A percentile compares a stretch with the other conserved stretches of the same genome.
These are phyloP conservation scores for Nematopogon swammerdamellus DNA, from an alignment of 2,888 invertebrate genomes.

Conservation along the genomic window DNA sequence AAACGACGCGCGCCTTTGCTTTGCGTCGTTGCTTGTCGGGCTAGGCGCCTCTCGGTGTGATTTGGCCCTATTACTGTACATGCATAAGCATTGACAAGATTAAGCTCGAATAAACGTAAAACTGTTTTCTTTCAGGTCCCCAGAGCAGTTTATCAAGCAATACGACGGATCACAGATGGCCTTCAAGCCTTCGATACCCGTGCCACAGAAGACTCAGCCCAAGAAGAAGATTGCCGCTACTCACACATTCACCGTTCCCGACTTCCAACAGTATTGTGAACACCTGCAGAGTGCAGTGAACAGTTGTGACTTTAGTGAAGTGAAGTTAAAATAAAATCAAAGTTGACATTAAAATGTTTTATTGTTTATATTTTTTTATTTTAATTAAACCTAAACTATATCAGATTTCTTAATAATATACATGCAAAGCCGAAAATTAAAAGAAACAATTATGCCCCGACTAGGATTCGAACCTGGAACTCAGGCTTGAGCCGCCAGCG, in stretches of 20 bases:
- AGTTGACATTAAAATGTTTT: background rate
- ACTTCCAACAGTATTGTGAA: slow-evolving; percentile 41
- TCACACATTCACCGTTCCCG: slow-evolving; percentile 37
- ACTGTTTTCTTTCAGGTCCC: slow-evolving; percentile 43
- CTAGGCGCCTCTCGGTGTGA: too few species aligned
- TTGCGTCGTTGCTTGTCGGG: too few species aligned
- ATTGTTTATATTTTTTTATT: background rate
- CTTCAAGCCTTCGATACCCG: slow-evolving; percentile 71
- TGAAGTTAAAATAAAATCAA: slow-evolving; percentile 1
- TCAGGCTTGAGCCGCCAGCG: too few species aligned
- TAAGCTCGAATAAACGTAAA: too few species aligned
- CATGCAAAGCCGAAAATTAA: too few species aligned
- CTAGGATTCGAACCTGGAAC: too few species aligned
- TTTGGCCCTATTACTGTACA: too few species aligned
- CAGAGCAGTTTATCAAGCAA: slow-evolving; percentile 59
- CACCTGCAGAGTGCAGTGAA: slow-evolving; percentile 23
- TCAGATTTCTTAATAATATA: too few species aligned
- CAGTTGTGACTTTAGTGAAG: slow-evolving; percentile 8
- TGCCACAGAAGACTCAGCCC: slow-evolving; percentile 45
- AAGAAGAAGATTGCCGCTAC: slow-evolving; percentile 21
- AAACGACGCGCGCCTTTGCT: too few species aligned
- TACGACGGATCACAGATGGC: slow-evolving; percentile 69
- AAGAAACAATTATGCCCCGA: too few species aligned
- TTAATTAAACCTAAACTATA: background rate
- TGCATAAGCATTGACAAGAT: too few species aligned